Evolutionary conservation across 2,797 vertebrate species (phyloP), one percentile per base, ranked within the genome.

Genomic region (Tinamus major): DNA sequence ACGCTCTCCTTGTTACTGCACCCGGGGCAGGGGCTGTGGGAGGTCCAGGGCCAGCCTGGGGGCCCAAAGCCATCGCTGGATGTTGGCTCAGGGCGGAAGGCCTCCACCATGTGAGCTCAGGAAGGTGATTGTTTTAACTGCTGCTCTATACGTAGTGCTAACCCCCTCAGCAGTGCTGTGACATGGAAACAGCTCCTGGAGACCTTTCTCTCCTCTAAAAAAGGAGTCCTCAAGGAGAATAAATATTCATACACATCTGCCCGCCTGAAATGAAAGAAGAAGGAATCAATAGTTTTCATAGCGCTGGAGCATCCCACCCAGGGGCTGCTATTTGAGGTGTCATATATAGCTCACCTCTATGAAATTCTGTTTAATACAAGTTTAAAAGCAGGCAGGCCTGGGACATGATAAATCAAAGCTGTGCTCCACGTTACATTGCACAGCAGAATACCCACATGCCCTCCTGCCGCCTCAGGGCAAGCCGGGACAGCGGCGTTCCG

Each of bases 231-330:
- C 79, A 61, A 95, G 96, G 92, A 94, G 95, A 97, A 97, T 97
- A 97, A 97, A 97, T 96, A 97, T 97, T 96, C 96, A 97, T 95
- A 87, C 68, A 81, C 97, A 96, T 92, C 96, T 97, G 97, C 84
- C 96, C 92, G 85, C 95, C 59, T 84, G 93, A 96, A 95, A 95
- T 48, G 81, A 92, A 62, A 85, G 48, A 58, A 92, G 89, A 70
- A 62, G 59, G 44, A 95, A 89, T 88, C 78, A 74, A 69, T 94
- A 20, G 91, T 95, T 90, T 92, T 35, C 79, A 72, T 65, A 74
- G 90, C 83, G 81, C 70, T 19, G 69, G 74, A 64, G 95, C 91
- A 81, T 95, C 93, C 59, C 11, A 42, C 76, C 64, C 87, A 71
- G 78, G 51, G 90, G 41, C 79, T 44, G 69, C 51, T 86, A 29